phyloP scores from a whole-genome alignment of 2,797 vertebrate genomes.

The Rachycentron canadum region DNA sequence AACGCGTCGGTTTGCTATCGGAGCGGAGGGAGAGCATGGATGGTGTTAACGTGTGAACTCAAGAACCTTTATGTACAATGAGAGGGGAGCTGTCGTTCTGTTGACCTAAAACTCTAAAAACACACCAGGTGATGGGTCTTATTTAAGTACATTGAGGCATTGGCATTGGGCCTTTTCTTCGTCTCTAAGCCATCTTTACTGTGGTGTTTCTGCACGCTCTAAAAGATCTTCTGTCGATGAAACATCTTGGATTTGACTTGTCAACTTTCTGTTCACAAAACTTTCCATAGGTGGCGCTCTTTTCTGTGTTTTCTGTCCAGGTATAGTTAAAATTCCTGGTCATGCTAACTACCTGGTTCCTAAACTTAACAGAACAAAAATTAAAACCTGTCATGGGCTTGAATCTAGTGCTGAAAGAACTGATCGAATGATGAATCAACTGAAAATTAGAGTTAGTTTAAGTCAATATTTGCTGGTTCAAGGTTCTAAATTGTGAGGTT shows the following conservation, averaged over 20 bases:
- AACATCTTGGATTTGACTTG: no score
- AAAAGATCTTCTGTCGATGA: not conserved
- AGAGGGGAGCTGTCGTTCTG: not conserved
- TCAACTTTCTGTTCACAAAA: not conserved
- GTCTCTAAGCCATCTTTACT: not conserved
- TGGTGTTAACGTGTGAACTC: constrained; percentile 3
- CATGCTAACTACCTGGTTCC: not conserved
- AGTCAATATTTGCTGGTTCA: not conserved
- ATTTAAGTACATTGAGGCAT: not conserved
- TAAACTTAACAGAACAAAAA: not conserved
- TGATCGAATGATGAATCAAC: not conserved
- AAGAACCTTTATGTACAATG: constrained; percentile 3
- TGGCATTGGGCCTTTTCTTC: not conserved
- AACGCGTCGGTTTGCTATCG: constrained; percentile 23
- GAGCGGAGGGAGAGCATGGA: not conserved
- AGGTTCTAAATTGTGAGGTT: not conserved
- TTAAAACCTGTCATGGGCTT: not conserved
- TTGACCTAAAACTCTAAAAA: not conserved
- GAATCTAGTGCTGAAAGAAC: not conserved
- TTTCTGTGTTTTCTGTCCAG: no score
- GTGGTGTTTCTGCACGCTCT: not conserved
- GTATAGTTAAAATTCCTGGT: no score
- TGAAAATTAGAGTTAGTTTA: not conserved
- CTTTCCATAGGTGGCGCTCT: not conserved
- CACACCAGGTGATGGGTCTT: no score